Conservation (phyloP, 2,888 invertebrate genomes). For the Tenthredo amoena region DNA sequence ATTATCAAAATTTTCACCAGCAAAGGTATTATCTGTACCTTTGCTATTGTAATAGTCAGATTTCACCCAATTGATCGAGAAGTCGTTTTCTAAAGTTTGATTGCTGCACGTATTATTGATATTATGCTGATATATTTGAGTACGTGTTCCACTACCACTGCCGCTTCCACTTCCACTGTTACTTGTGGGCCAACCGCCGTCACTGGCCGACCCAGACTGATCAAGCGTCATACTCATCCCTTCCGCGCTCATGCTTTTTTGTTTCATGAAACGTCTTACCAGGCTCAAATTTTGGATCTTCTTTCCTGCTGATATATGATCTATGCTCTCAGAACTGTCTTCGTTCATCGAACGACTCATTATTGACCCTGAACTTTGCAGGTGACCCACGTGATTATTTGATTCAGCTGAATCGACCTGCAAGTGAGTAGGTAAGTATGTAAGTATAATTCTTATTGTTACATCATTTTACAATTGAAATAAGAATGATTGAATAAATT, state of each 20-base stretch:
- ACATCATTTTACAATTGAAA: not conserved
- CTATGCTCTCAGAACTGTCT: slow-evolving; percentile 72
- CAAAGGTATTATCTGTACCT: slow-evolving; percentile 64
- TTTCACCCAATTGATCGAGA: slow-evolving; percentile 75
- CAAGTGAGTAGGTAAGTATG: not conserved
- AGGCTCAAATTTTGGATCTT: slow-evolving; percentile 88
- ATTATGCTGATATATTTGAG: slow-evolving; percentile 68
- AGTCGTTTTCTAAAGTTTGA: slow-evolving; percentile 69
- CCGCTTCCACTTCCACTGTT: slow-evolving; percentile 82
- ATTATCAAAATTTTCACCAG: slow-evolving; percentile 60
- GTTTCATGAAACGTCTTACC: slow-evolving; percentile 93
- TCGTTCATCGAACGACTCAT: slow-evolving; percentile 75
- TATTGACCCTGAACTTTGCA: slow-evolving; percentile 71
- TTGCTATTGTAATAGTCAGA: slow-evolving; percentile 68
- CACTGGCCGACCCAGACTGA: slow-evolving; percentile 84
- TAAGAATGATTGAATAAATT: not conserved
- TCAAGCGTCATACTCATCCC: slow-evolving; percentile 86
- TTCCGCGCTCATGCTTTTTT: slow-evolving; percentile 91
- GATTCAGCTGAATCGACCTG: slow-evolving; percentile 75
- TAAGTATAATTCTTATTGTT: not conserved
- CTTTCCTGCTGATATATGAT: slow-evolving; percentile 68
- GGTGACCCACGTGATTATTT: slow-evolving; percentile 69
- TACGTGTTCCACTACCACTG: slow-evolving; percentile 78
- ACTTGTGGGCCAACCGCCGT: slow-evolving; percentile 87
- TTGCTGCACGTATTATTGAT: slow-evolving; percentile 64